These are phyloP conservation scores for Atta cephalotes DNA, from an alignment of 1,140 invertebrate species.

Conservation along the genomic window DNA sequence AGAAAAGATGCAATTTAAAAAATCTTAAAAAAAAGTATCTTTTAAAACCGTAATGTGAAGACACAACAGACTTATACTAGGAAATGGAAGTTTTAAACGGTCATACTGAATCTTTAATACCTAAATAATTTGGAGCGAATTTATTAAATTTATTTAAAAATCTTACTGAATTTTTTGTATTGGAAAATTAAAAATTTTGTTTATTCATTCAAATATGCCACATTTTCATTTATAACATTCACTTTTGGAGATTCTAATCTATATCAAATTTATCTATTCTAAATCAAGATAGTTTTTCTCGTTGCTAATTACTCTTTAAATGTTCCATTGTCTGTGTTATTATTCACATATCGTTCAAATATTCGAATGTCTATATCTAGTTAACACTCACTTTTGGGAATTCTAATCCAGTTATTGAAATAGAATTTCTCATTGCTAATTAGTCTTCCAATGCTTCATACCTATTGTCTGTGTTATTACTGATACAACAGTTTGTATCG, in stretches of 20 bases:
- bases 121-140: too few species aligned
- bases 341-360: not conserved
- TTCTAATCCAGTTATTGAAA: not conserved
- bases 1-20: not conserved
- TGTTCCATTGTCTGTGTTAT: not conserved
- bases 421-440: conserved; percentile 14
- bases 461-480: not conserved
- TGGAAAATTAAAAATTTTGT: not conserved
- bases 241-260: too few species aligned
- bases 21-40: not conserved
- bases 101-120: too few species aligned
- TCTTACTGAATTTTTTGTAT: not conserved
- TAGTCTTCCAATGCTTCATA: not conserved
- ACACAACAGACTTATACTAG: too few species aligned
- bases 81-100: too few species aligned
- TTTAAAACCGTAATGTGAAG: too few species aligned
- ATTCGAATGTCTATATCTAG: not conserved
- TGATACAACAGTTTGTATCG: not conserved
- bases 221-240: too few species aligned
- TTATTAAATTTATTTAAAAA: not conserved
- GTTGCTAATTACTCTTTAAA: conserved; percentile 4
- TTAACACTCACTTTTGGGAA: not conserved
- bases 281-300: not conserved
- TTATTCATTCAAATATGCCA: too few species aligned
- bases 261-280: too few species aligned